These are phyloP conservation scores for Pseudomyrmex sp. DNA, from an alignment of 1,140 invertebrate species.

Conservation along the genomic window DNA sequence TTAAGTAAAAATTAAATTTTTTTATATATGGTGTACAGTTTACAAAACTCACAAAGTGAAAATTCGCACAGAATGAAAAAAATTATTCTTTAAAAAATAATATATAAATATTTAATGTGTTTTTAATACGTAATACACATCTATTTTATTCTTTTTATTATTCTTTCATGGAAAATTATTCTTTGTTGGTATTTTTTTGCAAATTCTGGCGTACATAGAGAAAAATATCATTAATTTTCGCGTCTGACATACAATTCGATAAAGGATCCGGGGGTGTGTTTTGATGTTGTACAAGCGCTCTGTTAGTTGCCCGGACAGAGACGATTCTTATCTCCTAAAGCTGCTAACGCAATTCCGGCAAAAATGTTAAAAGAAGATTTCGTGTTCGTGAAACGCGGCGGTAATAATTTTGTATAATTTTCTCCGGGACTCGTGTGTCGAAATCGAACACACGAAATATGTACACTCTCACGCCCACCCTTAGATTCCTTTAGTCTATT, in stretches of 20 bases:
- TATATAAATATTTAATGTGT: too few relatives aligned
- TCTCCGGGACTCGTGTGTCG: not conserved
- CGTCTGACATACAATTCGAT: not conserved
- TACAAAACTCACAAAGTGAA: too few relatives aligned
- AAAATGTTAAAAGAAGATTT: not conserved
- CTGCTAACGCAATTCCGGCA: constrained; percentile 7
- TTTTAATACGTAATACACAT: too few relatives aligned
- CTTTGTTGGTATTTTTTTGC: not conserved
- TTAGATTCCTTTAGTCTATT: constrained; percentile 11
- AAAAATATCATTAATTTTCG: not conserved
- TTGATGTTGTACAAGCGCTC: not conserved
- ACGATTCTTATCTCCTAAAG: not conserved
- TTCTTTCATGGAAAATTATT: too few relatives aligned
- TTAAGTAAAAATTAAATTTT: not conserved
- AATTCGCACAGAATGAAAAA: not conserved
- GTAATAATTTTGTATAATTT: not conserved
- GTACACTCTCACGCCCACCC: constrained; percentile 23
- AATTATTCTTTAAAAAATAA: not conserved
- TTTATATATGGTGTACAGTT: not conserved
- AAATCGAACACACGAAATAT: constrained; percentile 10
- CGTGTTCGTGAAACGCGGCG: not conserved
- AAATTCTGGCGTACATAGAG: not conserved
- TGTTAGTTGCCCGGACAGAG: not conserved
- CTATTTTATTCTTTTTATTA: too few relatives aligned
- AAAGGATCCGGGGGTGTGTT: not conserved